phyloP scores from a whole-genome alignment of 2,888 invertebrate genomes.

The Euclidia mi region DNA sequence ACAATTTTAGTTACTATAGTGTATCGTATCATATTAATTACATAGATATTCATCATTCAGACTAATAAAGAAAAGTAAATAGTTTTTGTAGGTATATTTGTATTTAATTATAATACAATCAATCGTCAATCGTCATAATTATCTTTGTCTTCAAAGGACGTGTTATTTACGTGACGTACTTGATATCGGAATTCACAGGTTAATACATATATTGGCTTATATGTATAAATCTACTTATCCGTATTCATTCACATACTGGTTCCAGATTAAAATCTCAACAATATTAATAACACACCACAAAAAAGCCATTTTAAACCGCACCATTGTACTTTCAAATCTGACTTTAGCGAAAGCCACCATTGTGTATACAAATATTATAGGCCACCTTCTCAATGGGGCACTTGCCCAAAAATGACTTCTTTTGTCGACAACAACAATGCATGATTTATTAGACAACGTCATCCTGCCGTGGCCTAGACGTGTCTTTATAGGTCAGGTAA shows the following conservation, averaged over 20 bases:
- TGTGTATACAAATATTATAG: slow-evolving; percentile 69
- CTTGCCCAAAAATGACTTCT: slow-evolving; percentile 86
- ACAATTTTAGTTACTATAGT: no score
- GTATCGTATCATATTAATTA: no score
- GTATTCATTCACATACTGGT: background rate
- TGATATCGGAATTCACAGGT: no score
- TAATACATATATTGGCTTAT: no score
- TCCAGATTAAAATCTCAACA: background rate
- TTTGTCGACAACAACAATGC: slow-evolving; percentile 83
- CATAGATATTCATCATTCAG: no score
- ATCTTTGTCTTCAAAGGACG: no score
- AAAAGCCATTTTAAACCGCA: slow-evolving; percentile 23
- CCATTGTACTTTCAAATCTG: slow-evolving; percentile 44
- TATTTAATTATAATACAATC: no score
- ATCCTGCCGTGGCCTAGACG: slow-evolving; percentile 60
- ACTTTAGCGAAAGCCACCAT: slow-evolving; percentile 54
- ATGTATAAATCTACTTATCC: no score
- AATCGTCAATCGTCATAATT: no score
- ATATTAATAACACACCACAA: slow-evolving; percentile 9
- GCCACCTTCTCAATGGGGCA: slow-evolving; percentile 70
- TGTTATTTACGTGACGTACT: no score
- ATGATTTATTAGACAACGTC: slow-evolving; percentile 76
- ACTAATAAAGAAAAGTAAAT: no score
- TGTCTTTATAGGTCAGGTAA: slow-evolving; percentile 40
- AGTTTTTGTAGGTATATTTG: no score